Conservation (phyloP, 92 coral and sea anemone species). For the Epizoanthus rinbou region DNA sequence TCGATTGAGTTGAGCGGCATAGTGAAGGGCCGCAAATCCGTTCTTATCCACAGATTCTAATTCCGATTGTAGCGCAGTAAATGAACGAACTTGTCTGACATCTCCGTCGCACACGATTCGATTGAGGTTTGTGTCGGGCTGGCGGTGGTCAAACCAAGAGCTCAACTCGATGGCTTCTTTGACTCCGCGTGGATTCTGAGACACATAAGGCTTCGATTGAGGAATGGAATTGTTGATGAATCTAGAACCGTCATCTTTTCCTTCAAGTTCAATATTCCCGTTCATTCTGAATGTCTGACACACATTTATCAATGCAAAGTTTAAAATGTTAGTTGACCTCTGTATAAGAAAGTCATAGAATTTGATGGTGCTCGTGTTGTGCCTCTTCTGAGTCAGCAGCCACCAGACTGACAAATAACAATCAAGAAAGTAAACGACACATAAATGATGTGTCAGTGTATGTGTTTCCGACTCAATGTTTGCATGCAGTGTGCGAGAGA, state of each 20-base stretch:
- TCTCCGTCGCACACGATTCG: slow-evolving; percentile 24
- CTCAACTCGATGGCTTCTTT: slow-evolving; percentile 7
- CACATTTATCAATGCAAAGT: not conserved
- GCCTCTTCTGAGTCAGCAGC: too few species aligned
- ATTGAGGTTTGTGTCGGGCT: slow-evolving; percentile 10
- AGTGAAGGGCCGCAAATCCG: slow-evolving; percentile 61
- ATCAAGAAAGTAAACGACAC: too few species aligned
- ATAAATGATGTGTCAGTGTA: not conserved
- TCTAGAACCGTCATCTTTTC: not conserved
- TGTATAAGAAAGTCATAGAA: not conserved
- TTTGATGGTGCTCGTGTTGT: not conserved
- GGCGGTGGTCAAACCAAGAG: not conserved
- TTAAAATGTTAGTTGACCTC: not conserved
- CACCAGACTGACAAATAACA: too few species aligned
- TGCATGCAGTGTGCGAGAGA: not conserved
- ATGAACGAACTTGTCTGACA: not conserved
- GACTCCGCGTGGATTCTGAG: not conserved
- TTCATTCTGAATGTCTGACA: not conserved
- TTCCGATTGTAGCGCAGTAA: slow-evolving; percentile 7
- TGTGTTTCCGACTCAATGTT: not conserved
- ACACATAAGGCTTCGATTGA: not conserved
- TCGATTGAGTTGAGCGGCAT: slow-evolving; percentile 70
- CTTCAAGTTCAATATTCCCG: too few species aligned
- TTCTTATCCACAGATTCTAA: slow-evolving; percentile 51
- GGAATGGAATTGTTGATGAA: not conserved